Evolutionary conservation across 1,140 invertebrate genomes (phyloP), one percentile per base, ranked within the genome.

Genomic region (Drosophila arawakana): DNA sequence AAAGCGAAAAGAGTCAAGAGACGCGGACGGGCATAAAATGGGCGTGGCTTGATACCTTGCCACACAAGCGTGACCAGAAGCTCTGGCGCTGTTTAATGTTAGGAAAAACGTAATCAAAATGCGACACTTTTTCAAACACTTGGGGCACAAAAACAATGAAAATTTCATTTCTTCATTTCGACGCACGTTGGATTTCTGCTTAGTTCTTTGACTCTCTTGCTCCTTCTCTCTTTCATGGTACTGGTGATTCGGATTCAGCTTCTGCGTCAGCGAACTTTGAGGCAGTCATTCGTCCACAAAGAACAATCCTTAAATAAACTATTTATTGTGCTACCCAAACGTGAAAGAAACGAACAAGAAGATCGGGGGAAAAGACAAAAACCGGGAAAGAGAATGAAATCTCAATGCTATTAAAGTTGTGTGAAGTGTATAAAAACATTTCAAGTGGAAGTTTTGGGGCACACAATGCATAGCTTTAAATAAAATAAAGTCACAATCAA

Each of bases 111-210:
- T 79, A 83, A 89, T 89, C 84, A 89, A 89, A 88, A 84, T 89
- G 72, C 84, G 84, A 89, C 84, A 84, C 80, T 88, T 88, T 89
- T 89, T 82, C 82, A 88, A 88, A 81, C 84, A 89, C 84, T 89
- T 78, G 78, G 80, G 74, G 79, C 66, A 58, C 72, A 67, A 73
- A 81, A 76, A 84, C 80, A 88, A 88, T 89, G 84, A 88, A 88
- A 88, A 69, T 88, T 88, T 88, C 68, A 88, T 88, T 88, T 83
- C 77, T 88, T 80, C 84, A 88, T 88, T 89, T 83, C 67, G 65
- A 82, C 83, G 80, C 83, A 72, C 76, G 58, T 60, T 54, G 65
- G 15, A 21, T 37, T 44, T 55, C 18, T 37, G 10, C 13, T 55
- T 34, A 15, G 39, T 55, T n/a, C n/a, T 37, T 57, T 21, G 2